Evolutionary conservation across 1,140 invertebrate species (phyloP).

Genomic region (Alviniconcha marisindica): DNA sequence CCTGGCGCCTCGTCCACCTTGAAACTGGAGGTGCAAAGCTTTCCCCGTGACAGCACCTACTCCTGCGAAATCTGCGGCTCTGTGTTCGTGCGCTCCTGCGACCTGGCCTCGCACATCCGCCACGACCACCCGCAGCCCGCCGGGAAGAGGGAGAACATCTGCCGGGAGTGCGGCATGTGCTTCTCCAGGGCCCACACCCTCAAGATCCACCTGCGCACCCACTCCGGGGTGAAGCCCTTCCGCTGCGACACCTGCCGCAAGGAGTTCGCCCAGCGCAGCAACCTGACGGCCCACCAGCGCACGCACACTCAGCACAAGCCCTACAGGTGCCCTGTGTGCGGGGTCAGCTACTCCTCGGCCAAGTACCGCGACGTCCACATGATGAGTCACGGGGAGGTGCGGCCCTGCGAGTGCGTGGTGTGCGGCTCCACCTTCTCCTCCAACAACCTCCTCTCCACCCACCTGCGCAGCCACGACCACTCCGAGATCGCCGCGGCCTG

Average conservation of each 20-base stretch:
- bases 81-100: conserved; percentile 19
- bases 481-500: neutral
- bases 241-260: conserved; percentile 86
- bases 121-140: conserved; percentile 81
- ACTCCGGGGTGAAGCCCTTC: conserved; percentile 93
- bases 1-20: neutral
- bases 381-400: conserved; percentile 31
- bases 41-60: conserved; percentile 9
- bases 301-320: conserved; percentile 44
- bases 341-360: conserved; percentile 27
- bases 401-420: conserved; percentile 38
- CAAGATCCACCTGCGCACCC: conserved; percentile 92
- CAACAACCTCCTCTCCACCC: conserved; percentile 17
- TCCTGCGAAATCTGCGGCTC: neutral
- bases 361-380: conserved; percentile 27
- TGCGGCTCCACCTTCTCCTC: conserved; percentile 38
- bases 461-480: conserved; percentile 14
- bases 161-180: conserved; percentile 90
- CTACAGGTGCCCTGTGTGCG: conserved; percentile 43
- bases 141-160: conserved; percentile 80
- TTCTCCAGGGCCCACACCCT: conserved; percentile 92
- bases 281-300: conserved; percentile 41
- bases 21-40: neutral
- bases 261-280: conserved; percentile 43
- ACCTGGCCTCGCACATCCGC: conserved; percentile 7